phyloP scores from a whole-genome alignment of 2,113 vertebrate genomes.

The Perognathus longimembris region DNA sequence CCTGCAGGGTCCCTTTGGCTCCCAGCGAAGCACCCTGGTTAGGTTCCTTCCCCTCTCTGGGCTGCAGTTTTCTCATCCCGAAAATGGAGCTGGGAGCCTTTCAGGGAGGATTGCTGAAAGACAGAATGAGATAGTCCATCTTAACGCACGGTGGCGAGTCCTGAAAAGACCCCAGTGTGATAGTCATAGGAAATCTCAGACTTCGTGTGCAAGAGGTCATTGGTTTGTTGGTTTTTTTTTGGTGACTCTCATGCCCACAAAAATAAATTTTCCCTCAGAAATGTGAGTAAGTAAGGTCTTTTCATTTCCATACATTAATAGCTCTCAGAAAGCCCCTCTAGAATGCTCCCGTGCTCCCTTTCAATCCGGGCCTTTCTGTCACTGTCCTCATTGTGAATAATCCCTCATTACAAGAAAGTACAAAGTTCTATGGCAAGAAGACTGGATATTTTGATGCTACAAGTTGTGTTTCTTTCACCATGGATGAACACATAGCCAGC shows the following conservation, averaged over 20 bases:
- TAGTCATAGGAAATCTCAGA: neutral
- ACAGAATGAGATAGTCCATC: neutral
- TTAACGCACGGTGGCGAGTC: fast-evolving
- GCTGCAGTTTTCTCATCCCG: neutral
- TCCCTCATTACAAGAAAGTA: neutral
- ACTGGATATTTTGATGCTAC: neutral
- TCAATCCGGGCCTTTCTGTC: neutral
- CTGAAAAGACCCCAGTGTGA: neutral
- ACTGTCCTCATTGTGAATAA: neutral
- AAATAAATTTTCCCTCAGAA: neutral
- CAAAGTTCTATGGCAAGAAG: neutral
- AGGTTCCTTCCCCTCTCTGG: no score
- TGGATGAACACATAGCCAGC: neutral
- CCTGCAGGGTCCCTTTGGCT: neutral
- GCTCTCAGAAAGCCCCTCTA: neutral
- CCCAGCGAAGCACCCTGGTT: neutral
- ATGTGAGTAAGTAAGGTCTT: neutral
- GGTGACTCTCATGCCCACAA: neutral
- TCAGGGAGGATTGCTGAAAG: neutral
- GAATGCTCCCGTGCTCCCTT: neutral
- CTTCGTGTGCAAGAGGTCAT: neutral
- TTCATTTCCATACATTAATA: neutral
- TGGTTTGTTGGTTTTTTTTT: neutral
- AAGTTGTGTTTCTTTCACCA: neutral
- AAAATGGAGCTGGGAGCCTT: neutral